Base-by-base conservation (phyloP, 2,888 invertebrate species). In the Tiliacea aurago region DNA sequence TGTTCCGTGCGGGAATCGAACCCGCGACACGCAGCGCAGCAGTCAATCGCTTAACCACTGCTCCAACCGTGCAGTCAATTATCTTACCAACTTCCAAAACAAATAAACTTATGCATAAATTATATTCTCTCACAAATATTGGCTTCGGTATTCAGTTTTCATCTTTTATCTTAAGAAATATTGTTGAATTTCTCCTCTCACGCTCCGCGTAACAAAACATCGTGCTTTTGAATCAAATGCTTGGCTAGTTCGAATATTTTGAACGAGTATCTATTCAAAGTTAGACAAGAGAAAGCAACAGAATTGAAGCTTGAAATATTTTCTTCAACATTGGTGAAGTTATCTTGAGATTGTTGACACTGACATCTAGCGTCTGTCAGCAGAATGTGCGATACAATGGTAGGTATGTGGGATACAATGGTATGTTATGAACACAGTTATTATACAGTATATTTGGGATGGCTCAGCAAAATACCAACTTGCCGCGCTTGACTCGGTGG, bases 241-340 rank as follows among this genome's bases (percentile, higher is more conserved):
- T 79, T 86, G 78, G 82, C 70, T 74, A 73, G 70, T 65, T 85
- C 73, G 69, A 78, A 83, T 79, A 84, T 84, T 85, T 81, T 76
- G 67, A 80, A 83, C n/a, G 71, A 69, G 67, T 76, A 67, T 76
- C 69, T 59, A 41, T 74, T 73, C 63, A 74, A 81, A 75, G 61
- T 83, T 78, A 69, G 65, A 80, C 71, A 58, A 51, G 55, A 67
- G 61, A 70, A 72, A 70, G 75, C 41, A 65, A 47, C 43, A 67
- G 63, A n/a, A 58, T 9, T 37, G 45, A 68, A 56, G n/a, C 33
- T 72, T 64, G 72, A 80, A 68, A 80, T 62, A 56, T 78, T 78
- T 72, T 71, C 51, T 78, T 68, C 23, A 71, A 68, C 5, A 56
- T 55, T 33, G 11, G 9, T 49, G 45, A 64, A 65, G 28, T 64